A percentile compares a stretch with the other conserved stretches of the same genome.
phyloP scores from a whole-genome alignment of 1,140 invertebrate species.

The Pogonus chalceus region DNA sequence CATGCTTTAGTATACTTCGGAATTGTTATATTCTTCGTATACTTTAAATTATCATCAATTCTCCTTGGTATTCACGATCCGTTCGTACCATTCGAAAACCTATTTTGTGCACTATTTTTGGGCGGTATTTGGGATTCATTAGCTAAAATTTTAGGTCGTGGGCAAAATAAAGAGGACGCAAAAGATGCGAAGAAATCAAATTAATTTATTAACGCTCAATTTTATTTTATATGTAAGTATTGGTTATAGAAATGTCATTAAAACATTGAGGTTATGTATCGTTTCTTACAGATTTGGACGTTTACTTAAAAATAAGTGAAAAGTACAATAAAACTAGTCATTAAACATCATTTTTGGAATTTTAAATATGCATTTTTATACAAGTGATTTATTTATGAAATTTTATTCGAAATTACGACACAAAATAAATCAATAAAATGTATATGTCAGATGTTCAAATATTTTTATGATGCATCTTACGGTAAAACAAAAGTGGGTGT shows the following conservation, averaged over 20 bases:
- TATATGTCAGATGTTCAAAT: background rate
- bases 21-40: slow-evolving; percentile 98
- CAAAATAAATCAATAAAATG: too few relatives aligned
- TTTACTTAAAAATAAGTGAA: too few relatives aligned
- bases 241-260: too few relatives aligned
- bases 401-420: too few relatives aligned
- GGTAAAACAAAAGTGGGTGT: slow-evolving; percentile 1
- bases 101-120: slow-evolving; percentile 93
- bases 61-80: slow-evolving; percentile 96
- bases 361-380: too few relatives aligned
- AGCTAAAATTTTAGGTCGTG: slow-evolving; percentile 68
- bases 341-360: too few relatives aligned
- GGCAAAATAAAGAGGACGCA: slow-evolving; percentile 66
- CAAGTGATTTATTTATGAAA: too few relatives aligned
- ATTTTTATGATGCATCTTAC: background rate
- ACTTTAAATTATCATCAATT: slow-evolving; percentile 96
- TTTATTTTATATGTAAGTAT: background rate
- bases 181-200: slow-evolving; percentile 75
- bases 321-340: too few relatives aligned
- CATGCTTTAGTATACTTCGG: slow-evolving; percentile 96
- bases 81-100: slow-evolving; percentile 96
- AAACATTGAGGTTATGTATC: too few relatives aligned
- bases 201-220: slow-evolving; percentile 28
- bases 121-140: slow-evolving; percentile 97
- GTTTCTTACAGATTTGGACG: too few relatives aligned